Base-by-base conservation (phyloP, 1,140 invertebrate species). In the Apis cerana region DNA sequence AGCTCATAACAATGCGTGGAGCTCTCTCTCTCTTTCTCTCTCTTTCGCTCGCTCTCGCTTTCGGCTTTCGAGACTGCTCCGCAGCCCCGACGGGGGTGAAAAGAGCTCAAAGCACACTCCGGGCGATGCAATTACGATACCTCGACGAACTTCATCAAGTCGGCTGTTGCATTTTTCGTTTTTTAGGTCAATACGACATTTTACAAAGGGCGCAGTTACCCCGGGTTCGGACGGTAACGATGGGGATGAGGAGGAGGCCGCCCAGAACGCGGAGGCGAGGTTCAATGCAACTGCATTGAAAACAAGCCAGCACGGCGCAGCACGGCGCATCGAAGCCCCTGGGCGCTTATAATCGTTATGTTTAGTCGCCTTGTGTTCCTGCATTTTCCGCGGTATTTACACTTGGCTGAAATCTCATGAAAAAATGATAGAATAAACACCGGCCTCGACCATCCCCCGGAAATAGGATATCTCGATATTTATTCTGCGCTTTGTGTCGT, bases 361-460 rank as follows among this genome's bases (percentile, higher is more conserved):
- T 89, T 89, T 88, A 88, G 87, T 88, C 87, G 87, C 87, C 86
- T 82, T 76, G 87, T 82, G 82, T 86, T 84, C 82, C 88, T 84
- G 84, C 84, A 89, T 88, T 88, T 89, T 88, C 84, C 84, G 83
- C 75, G 52, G 78, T 89, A 88, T 89, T 89, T 89, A 88, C 88
- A 85, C 88, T 86, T 88, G 70, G 74, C 78, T 84, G 88, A 89
- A 88, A 88, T 88, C 87, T 89, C 87, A 82, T 89, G 78, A 88
- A 89, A 89, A 89, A 89, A 83, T 88, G 84, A 89, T 89, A 89
- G 88, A 89, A 88, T 88, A 89, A 89, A 89, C 86, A 88, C 23
- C 74, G 80, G 62, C 27, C 52, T 19, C 87, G 62, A 62, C 71
- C 59, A 71, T 67, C 74, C 80, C 84, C 58, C 77, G 86, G 83